A percentile compares a stretch with the other conserved stretches of the same genome.
Evolutionary conservation across 2,113 vertebrate genomes (phyloP).

Genomic region (Amazona guildingii): DNA sequence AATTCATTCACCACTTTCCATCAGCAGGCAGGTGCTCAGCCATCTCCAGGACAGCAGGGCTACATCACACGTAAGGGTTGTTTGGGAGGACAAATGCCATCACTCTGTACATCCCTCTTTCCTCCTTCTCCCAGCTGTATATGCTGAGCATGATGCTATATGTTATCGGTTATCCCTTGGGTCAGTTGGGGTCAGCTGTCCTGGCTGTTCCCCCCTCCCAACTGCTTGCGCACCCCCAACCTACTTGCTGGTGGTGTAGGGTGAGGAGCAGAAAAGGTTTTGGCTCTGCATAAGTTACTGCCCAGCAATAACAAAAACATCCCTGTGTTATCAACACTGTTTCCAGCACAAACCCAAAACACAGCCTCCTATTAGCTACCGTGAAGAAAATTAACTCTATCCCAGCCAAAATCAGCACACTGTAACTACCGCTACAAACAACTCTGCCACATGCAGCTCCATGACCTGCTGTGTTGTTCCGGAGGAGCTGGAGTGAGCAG

Average conservation of each 20-base stretch:
- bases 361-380: neutral
- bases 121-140: neutral
- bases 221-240: neutral
- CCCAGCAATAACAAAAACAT: neutral
- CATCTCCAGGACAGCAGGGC: neutral
- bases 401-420: neutral
- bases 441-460: neutral
- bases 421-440: neutral
- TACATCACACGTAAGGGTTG: neutral
- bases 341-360: neutral
- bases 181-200: neutral
- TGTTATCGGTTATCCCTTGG: neutral
- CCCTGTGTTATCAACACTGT: neutral
- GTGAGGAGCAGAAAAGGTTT: neutral
- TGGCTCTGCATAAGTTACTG: neutral
- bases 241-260: neutral
- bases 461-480: fast-evolving
- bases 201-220: neutral
- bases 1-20: neutral
- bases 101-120: neutral
- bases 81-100: neutral
- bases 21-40: neutral
- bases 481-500: neutral
- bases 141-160: neutral
- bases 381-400: neutral